Evolutionary conservation across 1,140 invertebrate species (phyloP).

Genomic region (Drosophila dunni): DNA sequence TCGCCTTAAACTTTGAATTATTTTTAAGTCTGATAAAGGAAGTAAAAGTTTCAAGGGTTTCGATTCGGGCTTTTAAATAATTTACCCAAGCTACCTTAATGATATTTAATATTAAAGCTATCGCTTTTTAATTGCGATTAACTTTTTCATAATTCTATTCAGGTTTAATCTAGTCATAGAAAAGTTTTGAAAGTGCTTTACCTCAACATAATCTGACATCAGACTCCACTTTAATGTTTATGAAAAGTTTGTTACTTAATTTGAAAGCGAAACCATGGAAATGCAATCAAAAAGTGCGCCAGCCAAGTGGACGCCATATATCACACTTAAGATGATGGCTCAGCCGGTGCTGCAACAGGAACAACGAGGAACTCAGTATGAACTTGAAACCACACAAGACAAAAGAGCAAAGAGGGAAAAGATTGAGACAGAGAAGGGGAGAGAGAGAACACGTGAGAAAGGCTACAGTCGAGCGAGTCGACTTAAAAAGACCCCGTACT

Average conservation of each 20-base stretch:
- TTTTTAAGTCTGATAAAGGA: no score
- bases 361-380: conserved; percentile 2
- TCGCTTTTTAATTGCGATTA: no score
- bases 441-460: no score
- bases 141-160: no score
- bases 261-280: conserved; percentile 30
- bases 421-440: no score
- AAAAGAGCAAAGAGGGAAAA: not conserved
- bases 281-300: conserved; percentile 40
- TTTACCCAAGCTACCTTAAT: no score
- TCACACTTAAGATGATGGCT: conserved; percentile 51
- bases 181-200: not conserved
- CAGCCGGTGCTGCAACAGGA: not conserved
- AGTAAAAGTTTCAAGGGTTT: no score
- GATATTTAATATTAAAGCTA: no score
- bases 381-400: conserved; percentile 9
- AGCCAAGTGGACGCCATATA: conserved; percentile 36
- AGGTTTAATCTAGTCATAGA: not conserved
- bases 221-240: conserved; percentile 13
- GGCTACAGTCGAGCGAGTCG: no score
- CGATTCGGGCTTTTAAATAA: no score
- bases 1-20: no score
- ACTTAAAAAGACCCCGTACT: no score
- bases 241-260: conserved; percentile 36
- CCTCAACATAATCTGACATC: not conserved